Base-by-base conservation (phyloP, 2,888 invertebrate species). In the Tethea ocularis region DNA sequence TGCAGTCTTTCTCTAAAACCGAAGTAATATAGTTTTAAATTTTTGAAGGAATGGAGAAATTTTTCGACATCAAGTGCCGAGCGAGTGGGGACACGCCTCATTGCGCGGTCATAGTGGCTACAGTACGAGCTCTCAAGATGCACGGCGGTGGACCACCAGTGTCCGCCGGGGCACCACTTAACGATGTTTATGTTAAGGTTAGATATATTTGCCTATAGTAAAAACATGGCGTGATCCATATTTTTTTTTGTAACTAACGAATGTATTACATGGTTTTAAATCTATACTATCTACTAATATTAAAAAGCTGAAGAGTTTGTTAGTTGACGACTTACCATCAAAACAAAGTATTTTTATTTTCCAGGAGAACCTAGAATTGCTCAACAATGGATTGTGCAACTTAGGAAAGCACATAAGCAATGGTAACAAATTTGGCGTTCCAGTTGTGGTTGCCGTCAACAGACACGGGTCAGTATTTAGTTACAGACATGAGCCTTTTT, bases 91-190 rank as follows among this genome's bases (percentile, higher is more conserved):
- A 97, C 66, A 80, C 93, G 17, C 99, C 99, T 7, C 96, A 97
- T 89, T 98, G 97, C 67, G 96, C 98, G 13, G 98, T 99, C 0
- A 91, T 99, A 52, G 99, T 99, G 46, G 95, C 97, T 0, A 99
- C 99, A 0, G 95, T 99, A 22, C 94, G 99, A 64, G 99, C 99
- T 20, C 94, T 99, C 58, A 99, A 99, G 94, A 98, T 99, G 98
- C 99, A 99, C 88, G 99, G 99, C 29, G 99, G 99, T 54, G 99
- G 99, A 0, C 98, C 99, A 0, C 82, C 96, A 0, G 98, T 99
- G 11, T 94, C 95, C 0, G 95, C 98, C 2, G 98, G 98, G 1
- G 88, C 95, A n/a, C 97, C 97, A 0, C 93, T 99, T 0, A 95
- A 97, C 64, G 94, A 95, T 51, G 98, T 96, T 73, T 99, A 99